phyloP scores from a whole-genome alignment of 2,888 invertebrate species.

The Iphiclides podalirius region DNA sequence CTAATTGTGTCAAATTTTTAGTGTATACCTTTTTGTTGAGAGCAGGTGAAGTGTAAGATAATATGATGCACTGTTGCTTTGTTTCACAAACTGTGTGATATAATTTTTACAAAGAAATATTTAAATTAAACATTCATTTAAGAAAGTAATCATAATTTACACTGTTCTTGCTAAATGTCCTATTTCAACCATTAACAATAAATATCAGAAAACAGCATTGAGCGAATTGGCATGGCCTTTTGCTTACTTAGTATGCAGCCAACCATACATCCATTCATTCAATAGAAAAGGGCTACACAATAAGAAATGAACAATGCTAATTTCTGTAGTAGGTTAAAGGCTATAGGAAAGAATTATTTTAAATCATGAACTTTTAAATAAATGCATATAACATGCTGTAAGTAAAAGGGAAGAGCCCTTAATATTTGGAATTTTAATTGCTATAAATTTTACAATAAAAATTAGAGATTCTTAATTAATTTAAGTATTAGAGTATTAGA shows the following conservation, averaged over 20 bases:
- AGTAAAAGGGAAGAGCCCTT: too few species aligned
- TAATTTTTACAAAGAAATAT: not conserved
- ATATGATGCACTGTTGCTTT: too few species aligned
- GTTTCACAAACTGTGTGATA: not conserved
- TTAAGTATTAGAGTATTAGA: too few species aligned
- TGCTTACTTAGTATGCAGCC: not conserved
- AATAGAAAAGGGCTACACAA: not conserved
- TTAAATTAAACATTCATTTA: not conserved
- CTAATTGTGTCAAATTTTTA: not conserved
- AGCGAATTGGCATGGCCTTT: not conserved
- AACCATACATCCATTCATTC: not conserved
- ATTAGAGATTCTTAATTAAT: too few species aligned
- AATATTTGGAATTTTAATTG: too few species aligned
- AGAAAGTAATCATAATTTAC: not conserved
- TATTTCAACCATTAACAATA: not conserved
- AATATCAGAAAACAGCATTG: not conserved
- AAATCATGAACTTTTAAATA: too few species aligned
- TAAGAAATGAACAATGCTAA: too few species aligned
- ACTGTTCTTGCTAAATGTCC: not conserved
- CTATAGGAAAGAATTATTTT: too few species aligned
- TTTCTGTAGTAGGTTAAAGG: too few species aligned
- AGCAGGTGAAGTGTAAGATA: too few species aligned
- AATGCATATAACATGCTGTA: too few species aligned
- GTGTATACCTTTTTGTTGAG: not conserved
- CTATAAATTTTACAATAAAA: too few species aligned